phyloP scores from a whole-genome alignment of 2,888 invertebrate genomes.

The Brachynemurus nebulosus region DNA sequence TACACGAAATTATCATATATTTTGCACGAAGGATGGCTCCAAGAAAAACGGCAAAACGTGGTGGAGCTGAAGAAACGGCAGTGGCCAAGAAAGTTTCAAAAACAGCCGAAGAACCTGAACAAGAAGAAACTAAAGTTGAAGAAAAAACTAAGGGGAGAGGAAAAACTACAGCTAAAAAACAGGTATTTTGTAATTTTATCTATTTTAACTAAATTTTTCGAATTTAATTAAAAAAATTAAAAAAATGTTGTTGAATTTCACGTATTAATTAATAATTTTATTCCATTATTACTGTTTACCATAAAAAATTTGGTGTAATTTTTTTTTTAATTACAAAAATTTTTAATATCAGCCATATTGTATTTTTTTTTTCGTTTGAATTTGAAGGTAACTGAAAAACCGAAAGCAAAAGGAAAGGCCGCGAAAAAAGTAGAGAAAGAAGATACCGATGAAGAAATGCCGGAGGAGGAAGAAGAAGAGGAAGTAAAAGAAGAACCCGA shows the following conservation, averaged over 20 bases:
- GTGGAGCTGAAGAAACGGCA: background rate
- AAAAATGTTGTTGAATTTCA: background rate
- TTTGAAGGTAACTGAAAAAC: too few relatives aligned
- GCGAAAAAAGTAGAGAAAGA: background rate
- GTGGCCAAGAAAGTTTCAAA: slow-evolving; percentile 1
- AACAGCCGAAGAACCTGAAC: background rate
- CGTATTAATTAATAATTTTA: too few relatives aligned
- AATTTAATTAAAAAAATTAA: background rate
- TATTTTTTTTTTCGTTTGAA: too few relatives aligned
- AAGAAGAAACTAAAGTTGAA: background rate
- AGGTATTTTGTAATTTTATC: background rate
- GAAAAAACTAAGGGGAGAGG: background rate
- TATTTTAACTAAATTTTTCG: background rate
- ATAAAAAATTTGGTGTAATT: too few relatives aligned
- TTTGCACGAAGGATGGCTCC: slow-evolving; percentile 1
- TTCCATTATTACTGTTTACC: too few relatives aligned
- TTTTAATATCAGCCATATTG: too few relatives aligned
- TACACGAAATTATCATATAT: background rate
- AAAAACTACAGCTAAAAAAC: slow-evolving; percentile 1
- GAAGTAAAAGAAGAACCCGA: background rate
- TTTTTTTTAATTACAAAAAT: too few relatives aligned
- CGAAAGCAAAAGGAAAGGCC: background rate
- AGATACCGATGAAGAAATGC: background rate
- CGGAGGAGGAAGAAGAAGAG: background rate
- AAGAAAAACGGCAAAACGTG: slow-evolving; percentile 6